Evolutionary conservation across 2,888 invertebrate genomes (phyloP).

Genomic region (Heliconius erato): DNA sequence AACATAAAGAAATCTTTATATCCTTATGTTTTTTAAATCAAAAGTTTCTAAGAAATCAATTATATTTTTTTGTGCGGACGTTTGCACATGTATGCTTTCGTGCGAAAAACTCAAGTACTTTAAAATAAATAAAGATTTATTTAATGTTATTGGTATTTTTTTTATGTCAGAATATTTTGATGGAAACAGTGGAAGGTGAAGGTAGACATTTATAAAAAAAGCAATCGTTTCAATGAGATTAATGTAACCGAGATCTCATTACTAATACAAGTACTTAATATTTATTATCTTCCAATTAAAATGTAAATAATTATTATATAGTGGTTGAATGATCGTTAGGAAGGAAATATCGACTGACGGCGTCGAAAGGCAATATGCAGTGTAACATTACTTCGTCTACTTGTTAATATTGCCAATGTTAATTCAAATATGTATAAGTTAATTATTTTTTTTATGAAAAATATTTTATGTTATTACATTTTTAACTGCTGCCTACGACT

Average conservation of each 20-base stretch:
- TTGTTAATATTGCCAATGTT: neutral
- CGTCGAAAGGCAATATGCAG: conserved; percentile 20
- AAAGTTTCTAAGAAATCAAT: neutral
- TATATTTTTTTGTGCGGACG: neutral
- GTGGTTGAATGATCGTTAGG: conserved; percentile 44
- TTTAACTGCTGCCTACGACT: conserved; percentile 7
- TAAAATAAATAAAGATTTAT: neutral
- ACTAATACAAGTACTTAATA: conserved; percentile 51
- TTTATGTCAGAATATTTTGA: neutral
- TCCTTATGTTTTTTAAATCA: neutral
- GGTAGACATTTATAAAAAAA: conserved; percentile 19
- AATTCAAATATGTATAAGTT: neutral
- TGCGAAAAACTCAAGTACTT: neutral
- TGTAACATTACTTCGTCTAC: conserved; percentile 6
- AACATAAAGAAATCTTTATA: too few relatives aligned
- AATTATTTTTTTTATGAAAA: conserved; percentile 2
- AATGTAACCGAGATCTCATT: conserved; percentile 82
- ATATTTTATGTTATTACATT: conserved; percentile 17
- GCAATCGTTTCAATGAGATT: conserved; percentile 72
- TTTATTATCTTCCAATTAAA: conserved; percentile 56
- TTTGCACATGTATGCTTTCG: neutral
- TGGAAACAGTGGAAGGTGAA: conserved; percentile 32
- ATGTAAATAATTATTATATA: conserved; percentile 73
- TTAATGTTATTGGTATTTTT: neutral
- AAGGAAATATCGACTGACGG: conserved; percentile 28